Evolutionary conservation across 2,113 vertebrate species (phyloP).

Genomic region (Alosa alosa): DNA sequence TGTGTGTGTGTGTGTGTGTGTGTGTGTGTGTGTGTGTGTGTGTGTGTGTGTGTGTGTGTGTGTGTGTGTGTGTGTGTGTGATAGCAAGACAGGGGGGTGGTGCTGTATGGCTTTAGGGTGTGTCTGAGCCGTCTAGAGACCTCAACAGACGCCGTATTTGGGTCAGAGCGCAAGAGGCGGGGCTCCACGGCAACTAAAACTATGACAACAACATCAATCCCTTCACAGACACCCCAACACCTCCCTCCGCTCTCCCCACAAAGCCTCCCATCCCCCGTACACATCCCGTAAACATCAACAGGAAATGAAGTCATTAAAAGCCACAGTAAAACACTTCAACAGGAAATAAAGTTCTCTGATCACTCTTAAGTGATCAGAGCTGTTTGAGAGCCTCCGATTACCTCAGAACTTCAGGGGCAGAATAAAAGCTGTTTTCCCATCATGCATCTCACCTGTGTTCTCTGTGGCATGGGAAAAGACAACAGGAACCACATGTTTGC

Average conservation of each 20-base stretch:
- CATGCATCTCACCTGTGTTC: too few relatives aligned
- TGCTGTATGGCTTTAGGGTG: conserved; percentile 29
- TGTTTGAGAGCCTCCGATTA: too few relatives aligned
- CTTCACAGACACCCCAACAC: not conserved
- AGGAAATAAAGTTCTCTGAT: not conserved
- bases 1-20: conserved; percentile 2
- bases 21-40: not conserved
- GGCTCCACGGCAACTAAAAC: not conserved
- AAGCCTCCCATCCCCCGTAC: not conserved
- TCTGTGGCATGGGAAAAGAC: too few relatives aligned
- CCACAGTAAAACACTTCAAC: not conserved
- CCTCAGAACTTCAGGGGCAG: too few relatives aligned
- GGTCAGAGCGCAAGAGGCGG: not conserved
- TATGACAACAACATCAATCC: not conserved
- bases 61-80: not conserved
- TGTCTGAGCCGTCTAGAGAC: conserved; percentile 25
- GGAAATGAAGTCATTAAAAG: not conserved
- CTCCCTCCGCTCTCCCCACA: too few relatives aligned
- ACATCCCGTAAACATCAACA: not conserved
- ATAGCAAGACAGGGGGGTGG: not conserved
- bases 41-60: not conserved
- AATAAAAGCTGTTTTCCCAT: too few relatives aligned
- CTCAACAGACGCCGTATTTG: conserved; percentile 2
- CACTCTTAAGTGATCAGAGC: not conserved
- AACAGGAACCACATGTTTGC: too few relatives aligned